Evolutionary conservation across 2,888 invertebrate genomes (phyloP).

Genomic region (Apotomis betuletana): DNA sequence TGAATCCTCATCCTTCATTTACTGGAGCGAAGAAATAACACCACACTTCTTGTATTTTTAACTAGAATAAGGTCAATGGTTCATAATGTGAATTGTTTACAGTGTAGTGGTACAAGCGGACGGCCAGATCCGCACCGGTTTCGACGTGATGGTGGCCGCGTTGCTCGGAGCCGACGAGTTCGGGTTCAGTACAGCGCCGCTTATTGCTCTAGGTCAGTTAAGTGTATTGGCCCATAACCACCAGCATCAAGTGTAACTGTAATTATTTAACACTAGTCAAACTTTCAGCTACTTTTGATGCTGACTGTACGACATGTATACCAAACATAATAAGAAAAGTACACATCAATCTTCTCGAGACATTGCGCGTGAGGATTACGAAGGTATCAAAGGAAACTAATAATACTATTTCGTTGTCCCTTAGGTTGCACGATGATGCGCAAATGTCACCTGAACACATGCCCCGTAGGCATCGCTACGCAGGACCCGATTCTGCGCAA

Average conservation of each 20-base stretch:
- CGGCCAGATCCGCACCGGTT: constrained; percentile 97
- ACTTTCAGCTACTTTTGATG: too few species aligned
- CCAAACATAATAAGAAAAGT: too few species aligned
- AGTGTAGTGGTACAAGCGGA: constrained; percentile 98
- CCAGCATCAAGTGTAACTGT: too few species aligned
- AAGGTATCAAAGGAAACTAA: not conserved
- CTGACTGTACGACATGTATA: too few species aligned
- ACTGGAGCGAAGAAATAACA: too few species aligned
- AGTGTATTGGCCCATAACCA: too few species aligned
- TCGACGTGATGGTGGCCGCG: constrained; percentile 98
- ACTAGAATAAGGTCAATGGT: too few species aligned
- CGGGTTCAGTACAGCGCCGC: constrained; percentile 98
- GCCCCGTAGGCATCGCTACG: constrained; percentile 99
- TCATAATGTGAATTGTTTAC: constrained; percentile 33
- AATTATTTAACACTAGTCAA: too few species aligned
- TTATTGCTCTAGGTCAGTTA: constrained; percentile 93
- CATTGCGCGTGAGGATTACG: too few species aligned
- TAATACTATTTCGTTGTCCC: constrained; percentile 8
- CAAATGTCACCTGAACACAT: constrained; percentile 99
- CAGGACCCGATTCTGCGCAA: constrained; percentile 97
- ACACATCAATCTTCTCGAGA: too few species aligned
- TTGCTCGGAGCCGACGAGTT: constrained; percentile 99
- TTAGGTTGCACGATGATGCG: constrained; percentile 99
- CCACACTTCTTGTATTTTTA: too few species aligned
- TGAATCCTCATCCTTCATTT: too few species aligned